phyloP scores from a whole-genome alignment of 2,888 invertebrate genomes.

The Diploptera punctata region DNA sequence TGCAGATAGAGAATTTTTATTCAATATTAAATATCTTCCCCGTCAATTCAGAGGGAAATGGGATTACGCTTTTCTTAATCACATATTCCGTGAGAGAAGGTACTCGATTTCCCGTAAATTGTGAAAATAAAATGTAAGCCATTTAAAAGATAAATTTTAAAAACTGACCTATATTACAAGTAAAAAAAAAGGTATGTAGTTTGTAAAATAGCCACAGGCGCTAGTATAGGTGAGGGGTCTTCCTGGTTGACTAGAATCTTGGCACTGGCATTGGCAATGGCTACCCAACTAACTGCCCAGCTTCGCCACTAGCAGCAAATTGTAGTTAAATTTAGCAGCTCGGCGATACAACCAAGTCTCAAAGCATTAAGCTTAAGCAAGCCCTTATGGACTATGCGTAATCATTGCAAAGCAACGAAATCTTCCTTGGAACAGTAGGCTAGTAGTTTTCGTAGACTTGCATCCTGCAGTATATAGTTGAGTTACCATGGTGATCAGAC shows the following conservation, averaged over 20 bases:
- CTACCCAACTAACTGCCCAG: background rate
- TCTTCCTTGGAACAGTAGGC: background rate
- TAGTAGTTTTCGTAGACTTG: background rate
- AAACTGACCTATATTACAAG: background rate
- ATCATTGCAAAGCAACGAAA: slow-evolving; percentile 5
- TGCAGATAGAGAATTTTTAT: too few relatives aligned
- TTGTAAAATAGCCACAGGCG: background rate
- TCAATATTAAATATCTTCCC: too few relatives aligned
- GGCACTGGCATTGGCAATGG: slow-evolving; percentile 9
- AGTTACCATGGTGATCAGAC: background rate
- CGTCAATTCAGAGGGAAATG: too few relatives aligned
- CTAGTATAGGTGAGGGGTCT: background rate
- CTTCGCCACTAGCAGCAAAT: background rate
- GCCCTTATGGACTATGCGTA: slow-evolving; percentile 9
- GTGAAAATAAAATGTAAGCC: too few relatives aligned
- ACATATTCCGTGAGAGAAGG: too few relatives aligned
- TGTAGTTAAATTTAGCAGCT: slow-evolving; percentile 7
- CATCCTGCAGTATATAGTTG: slow-evolving; percentile 8
- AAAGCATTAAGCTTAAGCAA: background rate
- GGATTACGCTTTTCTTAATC: too few relatives aligned
- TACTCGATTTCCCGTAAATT: too few relatives aligned
- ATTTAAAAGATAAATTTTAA: background rate
- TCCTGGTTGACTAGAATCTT: background rate
- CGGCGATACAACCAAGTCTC: background rate
- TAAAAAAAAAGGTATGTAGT: background rate